phyloP scores from a whole-genome alignment of 37 sponge, comb jelly and placozoan species.

The Ephydatia muelleri region DNA sequence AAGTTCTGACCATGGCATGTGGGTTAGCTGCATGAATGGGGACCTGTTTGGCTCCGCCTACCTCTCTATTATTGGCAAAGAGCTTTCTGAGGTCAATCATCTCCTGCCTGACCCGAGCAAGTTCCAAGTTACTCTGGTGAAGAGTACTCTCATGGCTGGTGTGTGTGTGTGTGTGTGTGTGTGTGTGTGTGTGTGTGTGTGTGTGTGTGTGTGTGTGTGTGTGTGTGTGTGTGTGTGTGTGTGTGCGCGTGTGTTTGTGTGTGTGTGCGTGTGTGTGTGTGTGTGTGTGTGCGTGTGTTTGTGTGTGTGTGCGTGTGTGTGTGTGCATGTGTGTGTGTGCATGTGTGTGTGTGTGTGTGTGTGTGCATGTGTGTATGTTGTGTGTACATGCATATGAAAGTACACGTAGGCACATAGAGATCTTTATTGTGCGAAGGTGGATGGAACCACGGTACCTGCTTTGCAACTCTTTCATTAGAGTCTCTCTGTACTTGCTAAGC shows the following conservation, averaged over 20 bases:
- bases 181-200: slow-evolving; percentile 22
- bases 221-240: not conserved
- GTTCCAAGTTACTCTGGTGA: not conserved
- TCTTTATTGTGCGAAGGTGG: too few species aligned
- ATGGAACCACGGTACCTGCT: not conserved
- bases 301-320: not conserved
- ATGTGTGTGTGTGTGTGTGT: slow-evolving; percentile 9
- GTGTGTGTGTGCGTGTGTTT: not conserved
- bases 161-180: slow-evolving; percentile 19
- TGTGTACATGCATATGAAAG: too few species aligned
- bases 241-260: too few species aligned
- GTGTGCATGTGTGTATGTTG: not conserved
- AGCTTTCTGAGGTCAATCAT: not conserved
- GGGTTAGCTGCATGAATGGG: not conserved
- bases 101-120: not conserved
- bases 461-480: not conserved
- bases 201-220: slow-evolving; percentile 26
- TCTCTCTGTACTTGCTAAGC: not conserved
- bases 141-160: not conserved
- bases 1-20: not conserved
- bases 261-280: too few species aligned
- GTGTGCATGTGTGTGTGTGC: slow-evolving; percentile 9
- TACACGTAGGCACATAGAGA: too few species aligned
- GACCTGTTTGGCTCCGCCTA: not conserved
- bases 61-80: not conserved